A percentile compares a stretch with the other conserved stretches of the same genome.
phyloP scores from a whole-genome alignment of 2,888 invertebrate genomes.

The Cotesia congregata region DNA sequence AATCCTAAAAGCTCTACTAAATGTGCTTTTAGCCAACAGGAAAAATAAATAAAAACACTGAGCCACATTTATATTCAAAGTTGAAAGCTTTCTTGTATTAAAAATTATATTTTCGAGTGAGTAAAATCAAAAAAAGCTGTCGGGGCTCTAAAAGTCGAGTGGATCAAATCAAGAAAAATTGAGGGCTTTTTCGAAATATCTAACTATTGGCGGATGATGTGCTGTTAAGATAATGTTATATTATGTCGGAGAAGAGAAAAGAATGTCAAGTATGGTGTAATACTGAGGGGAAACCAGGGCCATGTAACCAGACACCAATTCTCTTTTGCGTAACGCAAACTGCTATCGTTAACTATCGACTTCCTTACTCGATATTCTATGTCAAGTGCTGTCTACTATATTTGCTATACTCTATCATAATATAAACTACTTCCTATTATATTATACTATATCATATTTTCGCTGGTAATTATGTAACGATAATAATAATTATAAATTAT shows the following conservation, averaged over 20 bases:
- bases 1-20: conserved; percentile 33
- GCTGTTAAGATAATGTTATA: not conserved
- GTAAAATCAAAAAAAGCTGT: too few relatives aligned
- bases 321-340: conserved; percentile 12
- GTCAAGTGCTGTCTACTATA: not conserved
- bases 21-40: not conserved
- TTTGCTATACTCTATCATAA: not conserved
- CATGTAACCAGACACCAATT: conserved; percentile 18
- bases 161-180: too few relatives aligned
- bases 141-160: too few relatives aligned
- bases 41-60: not conserved
- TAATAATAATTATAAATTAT: not conserved
- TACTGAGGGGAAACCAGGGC: conserved; percentile 4
- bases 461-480: not conserved
- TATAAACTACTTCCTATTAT: not conserved
- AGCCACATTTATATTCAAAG: not conserved
- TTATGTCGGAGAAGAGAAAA: not conserved
- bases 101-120: too few relatives aligned
- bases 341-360: conserved; percentile 3
- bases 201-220: not conserved
- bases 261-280: not conserved
- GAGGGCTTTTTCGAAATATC: not conserved
- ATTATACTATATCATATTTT: not conserved
- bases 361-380: conserved; percentile 6
- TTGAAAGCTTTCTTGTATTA: not conserved